Conservation (phyloP, 2,888 invertebrate species). For the Hydroisotoma schaefferi region DNA sequence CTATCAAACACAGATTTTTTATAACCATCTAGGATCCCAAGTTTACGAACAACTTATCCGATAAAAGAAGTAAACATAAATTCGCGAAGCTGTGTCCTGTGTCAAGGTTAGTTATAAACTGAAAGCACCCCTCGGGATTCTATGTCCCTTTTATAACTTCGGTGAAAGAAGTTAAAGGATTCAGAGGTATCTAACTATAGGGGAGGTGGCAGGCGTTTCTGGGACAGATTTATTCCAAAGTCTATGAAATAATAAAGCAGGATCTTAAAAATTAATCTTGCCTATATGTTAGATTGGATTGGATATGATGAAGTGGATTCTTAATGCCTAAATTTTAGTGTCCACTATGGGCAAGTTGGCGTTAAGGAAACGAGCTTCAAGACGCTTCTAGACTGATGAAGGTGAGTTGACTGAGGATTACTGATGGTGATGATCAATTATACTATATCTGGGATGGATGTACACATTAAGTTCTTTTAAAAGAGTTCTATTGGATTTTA, state of each 20-base stretch:
- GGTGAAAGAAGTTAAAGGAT: slow-evolving; percentile 7
- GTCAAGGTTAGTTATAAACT: slow-evolving; percentile 4
- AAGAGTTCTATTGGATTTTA: too few relatives aligned
- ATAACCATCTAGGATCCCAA: too few relatives aligned
- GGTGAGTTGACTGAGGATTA: neutral
- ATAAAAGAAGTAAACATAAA: too few relatives aligned
- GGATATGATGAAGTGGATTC: neutral
- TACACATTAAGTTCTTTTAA: too few relatives aligned
- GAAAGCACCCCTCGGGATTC: slow-evolving; percentile 4
- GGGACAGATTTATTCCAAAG: slow-evolving; percentile 4
- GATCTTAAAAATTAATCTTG: slow-evolving; percentile 1
- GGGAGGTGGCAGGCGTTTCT: neutral
- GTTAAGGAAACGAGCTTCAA: too few relatives aligned
- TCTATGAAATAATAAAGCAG: neutral
- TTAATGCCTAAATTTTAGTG: neutral
- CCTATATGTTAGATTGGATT: neutral
- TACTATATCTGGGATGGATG: neutral
- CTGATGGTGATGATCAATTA: neutral
- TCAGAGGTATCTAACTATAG: too few relatives aligned
- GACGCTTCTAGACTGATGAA: too few relatives aligned
- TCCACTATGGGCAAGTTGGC: neutral
- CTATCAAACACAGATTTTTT: too few relatives aligned
- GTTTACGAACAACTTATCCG: too few relatives aligned
- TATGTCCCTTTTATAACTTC: slow-evolving; percentile 16
- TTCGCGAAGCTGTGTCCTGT: neutral